phyloP scores from a whole-genome alignment of 2,797 vertebrate genomes.

The Salmo trutta region DNA sequence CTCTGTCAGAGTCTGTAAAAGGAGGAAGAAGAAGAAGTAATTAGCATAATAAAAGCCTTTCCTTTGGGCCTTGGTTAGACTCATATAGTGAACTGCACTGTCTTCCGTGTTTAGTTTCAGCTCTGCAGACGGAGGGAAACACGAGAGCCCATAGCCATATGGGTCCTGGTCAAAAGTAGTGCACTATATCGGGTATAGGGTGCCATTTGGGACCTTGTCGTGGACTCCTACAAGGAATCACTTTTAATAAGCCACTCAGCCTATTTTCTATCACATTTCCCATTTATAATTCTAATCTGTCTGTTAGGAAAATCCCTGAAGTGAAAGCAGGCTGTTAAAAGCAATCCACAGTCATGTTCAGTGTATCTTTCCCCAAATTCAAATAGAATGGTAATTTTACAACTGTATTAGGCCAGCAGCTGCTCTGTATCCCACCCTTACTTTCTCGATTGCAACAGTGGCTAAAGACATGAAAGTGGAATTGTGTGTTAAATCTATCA shows the following conservation, averaged over 20 bases:
- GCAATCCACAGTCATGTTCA: slow-evolving; percentile 8
- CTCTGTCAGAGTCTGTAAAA: neutral
- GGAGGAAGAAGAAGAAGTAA: neutral
- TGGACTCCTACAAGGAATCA: neutral
- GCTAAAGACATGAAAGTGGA: neutral
- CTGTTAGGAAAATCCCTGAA: slow-evolving; percentile 10
- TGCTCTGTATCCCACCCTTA: neutral
- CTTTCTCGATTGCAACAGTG: neutral
- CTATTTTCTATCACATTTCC: slow-evolving; percentile 25
- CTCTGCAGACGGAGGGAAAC: slow-evolving; percentile 12
- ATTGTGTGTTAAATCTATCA: neutral
- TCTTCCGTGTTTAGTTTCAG: slow-evolving; percentile 12
- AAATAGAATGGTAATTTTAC: slow-evolving; percentile 26
- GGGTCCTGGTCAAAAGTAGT: neutral
- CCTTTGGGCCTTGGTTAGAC: neutral
- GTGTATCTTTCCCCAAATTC: slow-evolving; percentile 7
- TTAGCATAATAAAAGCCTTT: neutral
- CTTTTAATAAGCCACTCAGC: slow-evolving; percentile 26
- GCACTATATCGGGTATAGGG: neutral
- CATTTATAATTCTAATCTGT: slow-evolving; percentile 13
- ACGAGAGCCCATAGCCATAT: neutral
- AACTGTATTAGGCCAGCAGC: slow-evolving; percentile 12
- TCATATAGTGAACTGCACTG: neutral
- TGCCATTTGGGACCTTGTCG: neutral
- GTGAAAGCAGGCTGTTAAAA: slow-evolving; percentile 9